phyloP scores from a whole-genome alignment of 2,797 vertebrate genomes.

The Falco concolor region DNA sequence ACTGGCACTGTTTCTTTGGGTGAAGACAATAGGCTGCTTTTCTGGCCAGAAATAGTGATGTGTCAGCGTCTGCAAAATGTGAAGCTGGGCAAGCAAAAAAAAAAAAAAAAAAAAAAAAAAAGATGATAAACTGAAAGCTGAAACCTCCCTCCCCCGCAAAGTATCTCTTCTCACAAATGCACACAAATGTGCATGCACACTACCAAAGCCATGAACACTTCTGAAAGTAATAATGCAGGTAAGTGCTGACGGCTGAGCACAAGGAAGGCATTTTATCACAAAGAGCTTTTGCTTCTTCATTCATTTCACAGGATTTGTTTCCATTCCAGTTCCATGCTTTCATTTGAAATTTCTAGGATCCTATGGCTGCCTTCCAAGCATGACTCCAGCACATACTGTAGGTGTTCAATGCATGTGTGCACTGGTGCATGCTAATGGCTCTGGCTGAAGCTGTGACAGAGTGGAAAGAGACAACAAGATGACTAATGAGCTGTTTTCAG shows the following conservation, averaged over 20 bases:
- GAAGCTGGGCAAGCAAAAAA: not conserved
- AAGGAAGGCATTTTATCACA: not conserved
- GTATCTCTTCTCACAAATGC: not conserved
- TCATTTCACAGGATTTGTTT: conserved; percentile 31
- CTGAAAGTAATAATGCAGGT: not conserved
- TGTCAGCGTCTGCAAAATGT: conserved; percentile 60
- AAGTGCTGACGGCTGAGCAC: not conserved
- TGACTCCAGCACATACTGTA: conserved; percentile 60
- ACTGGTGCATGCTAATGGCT: conserved; percentile 64
- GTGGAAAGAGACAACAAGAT: conserved; percentile 63
- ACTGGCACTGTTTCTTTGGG: conserved; percentile 47
- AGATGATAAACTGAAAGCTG: not conserved
- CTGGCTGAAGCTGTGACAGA: conserved; percentile 50
- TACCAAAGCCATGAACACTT: not conserved
- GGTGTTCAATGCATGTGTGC: conserved; percentile 61
- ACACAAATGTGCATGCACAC: not conserved
- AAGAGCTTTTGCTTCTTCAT: conserved; percentile 1
- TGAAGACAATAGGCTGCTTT: conserved; percentile 57
- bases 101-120: not conserved
- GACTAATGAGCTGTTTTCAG: conserved; percentile 67
- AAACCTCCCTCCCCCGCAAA: not conserved
- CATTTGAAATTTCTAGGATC: conserved; percentile 61
- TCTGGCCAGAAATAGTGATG: conserved; percentile 63
- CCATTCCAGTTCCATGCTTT: conserved; percentile 43
- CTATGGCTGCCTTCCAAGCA: conserved; percentile 65